Evolutionary conservation across 2,888 invertebrate species (phyloP), one percentile per base, ranked within the genome.

Genomic region (Synergus itoensis): DNA sequence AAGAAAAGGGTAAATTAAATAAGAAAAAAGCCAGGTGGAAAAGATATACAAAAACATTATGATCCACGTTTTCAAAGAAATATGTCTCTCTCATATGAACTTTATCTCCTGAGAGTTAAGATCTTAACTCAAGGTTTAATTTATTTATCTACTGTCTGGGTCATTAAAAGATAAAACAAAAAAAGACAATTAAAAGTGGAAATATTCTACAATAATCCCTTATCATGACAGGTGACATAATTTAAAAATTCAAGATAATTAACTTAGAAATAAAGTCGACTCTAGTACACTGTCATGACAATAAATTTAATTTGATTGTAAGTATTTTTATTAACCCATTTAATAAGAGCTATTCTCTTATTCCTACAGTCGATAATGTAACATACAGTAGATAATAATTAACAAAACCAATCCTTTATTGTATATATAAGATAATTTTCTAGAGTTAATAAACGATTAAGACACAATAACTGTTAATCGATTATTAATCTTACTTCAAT

Each of bases 41-140:
- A n/a, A 53, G 16, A n/a, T 14, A 21, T 21, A 60, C 18, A 9
- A 60, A 60, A 4, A 21, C 11, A 60, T 60, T 60, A 18, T 53
- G 53, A 53, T 53, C 16, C n/a, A 12, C 8, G n/a, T n/a, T 7
- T 53, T n/a, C 53, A 60, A 60, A 21, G 60, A 60, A 18, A 60
- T 21, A 18, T 4, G 60, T 60, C 18, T 21, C 18, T 60, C 60
- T 21, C 21, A 60, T 18, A 60, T 60, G 12, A 60, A 60, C 60
- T 60, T 60, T 60, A 60, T 21, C 60, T 18, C 60, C 60, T 21
- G 60, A 60, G 60, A 60, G 60, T 60, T 60, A 60, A 60, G n/a
- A 57, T 18, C 60, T 60, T 11, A 60, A 11, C 28, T 28, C 28
- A 28, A 28, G 28, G 28, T 28, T 28, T 28, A 28, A 28, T 28